These are phyloP conservation scores for Poeciliopsis turrubarensis DNA, from an alignment of 2,113 vertebrate species.

Conservation along the genomic window DNA sequence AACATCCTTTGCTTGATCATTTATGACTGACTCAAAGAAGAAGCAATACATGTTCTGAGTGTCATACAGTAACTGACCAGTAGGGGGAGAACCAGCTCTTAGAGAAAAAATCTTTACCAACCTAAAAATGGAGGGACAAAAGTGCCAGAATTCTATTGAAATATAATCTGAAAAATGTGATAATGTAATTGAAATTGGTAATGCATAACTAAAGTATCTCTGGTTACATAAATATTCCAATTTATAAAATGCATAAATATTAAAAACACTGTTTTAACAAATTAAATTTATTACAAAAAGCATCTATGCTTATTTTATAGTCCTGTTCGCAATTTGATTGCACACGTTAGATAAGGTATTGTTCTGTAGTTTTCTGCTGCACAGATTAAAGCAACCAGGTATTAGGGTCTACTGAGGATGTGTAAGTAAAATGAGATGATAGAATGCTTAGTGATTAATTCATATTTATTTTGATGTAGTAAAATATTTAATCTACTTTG, in stretches of 20 bases:
- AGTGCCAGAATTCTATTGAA: neutral
- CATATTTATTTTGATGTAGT: too few species aligned
- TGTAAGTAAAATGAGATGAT: too few species aligned
- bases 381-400: too few species aligned
- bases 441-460: too few species aligned
- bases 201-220: neutral
- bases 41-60: slow-evolving; percentile 47
- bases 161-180: neutral
- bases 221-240: neutral
- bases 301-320: slow-evolving; percentile 11
- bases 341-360: too few species aligned
- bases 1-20: slow-evolving; percentile 39
- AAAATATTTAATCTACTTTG: neutral
- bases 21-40: slow-evolving; percentile 46
- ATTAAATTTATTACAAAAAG: slow-evolving; percentile 14
- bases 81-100: slow-evolving; percentile 69
- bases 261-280: neutral
- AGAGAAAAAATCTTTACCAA: neutral
- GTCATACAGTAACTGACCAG: slow-evolving; percentile 54
- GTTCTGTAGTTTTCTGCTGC: too few species aligned
- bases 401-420: too few species aligned
- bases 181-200: neutral
- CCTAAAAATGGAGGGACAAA: neutral
- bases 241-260: neutral
- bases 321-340: too few species aligned